Evolutionary conservation across 2,797 vertebrate species (phyloP), one percentile per base, ranked within the genome.

Genomic region (Myiothlypis coronata): DNA sequence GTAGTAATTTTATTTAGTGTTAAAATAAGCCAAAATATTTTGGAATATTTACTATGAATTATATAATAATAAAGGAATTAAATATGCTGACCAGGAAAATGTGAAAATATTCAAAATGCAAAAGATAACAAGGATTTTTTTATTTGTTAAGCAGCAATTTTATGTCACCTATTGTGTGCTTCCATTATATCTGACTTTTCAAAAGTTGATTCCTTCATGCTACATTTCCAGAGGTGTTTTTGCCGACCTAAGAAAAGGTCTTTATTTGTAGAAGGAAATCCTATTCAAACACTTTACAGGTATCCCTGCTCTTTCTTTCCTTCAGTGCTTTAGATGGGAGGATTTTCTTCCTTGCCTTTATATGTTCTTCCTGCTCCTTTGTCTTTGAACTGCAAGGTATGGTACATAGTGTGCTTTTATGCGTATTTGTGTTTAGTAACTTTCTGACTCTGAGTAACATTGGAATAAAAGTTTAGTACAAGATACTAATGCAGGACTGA

Each of bases 331-430:
- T 49, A 56, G 32, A 37, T 46, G 49, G 21, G 34, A 83, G 49
- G 35, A 85, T 61, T 57, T 85, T 71, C 22, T 80, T 77, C 49
- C 27, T 68, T 0, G 0, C 20, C 57, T 91, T 77, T 83, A 12
- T 17, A 34, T 63, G 10, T 49, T 89, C 57, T 74, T 90, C 32
- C 39, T 72, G 53, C 69, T 72, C 67, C 12, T 60, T 91, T 71
- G 27, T 70, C 69, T 85, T 78, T 57, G 50, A 57, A 78, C 43
- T 63, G 21, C 30, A 57, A 53, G 1, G 4, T 35, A 7, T 46
- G 9, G 53, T 56, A 26, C 2, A 1, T 32, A 50, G 57, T 44
- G 6, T 7, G 2, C 37, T 49, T 0, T 0, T 59, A 18, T 5
- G 10, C 9, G 67, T 8, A 43, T 64, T 90, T 77, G 18, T 63